Evolutionary conservation across 2,888 invertebrate genomes (phyloP), one percentile per base, ranked within the genome.

Genomic region (Anorthoa munda): DNA sequence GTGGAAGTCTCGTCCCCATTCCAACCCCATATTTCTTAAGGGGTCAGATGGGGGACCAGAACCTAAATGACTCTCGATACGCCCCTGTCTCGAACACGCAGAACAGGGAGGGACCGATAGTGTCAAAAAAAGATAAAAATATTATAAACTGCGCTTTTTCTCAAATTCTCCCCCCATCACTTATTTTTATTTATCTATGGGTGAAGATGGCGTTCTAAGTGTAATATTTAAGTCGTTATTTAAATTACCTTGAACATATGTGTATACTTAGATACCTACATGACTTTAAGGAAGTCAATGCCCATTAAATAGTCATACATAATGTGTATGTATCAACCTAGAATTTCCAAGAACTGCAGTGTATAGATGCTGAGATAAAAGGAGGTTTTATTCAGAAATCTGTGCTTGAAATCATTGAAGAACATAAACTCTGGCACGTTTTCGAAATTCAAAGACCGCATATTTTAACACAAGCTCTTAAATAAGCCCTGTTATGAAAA

Each of bases 91-190:
- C 91, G 68, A 90, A 89, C 95, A 94, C 91, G 91, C 93, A 86
- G 89, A 90, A 87, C 87, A 90, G 92, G 93, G 94, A 92, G 95
- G 94, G 92, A 82, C 91, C 90, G 96, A 96, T 96, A 96, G 94
- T 95, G 96, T 96, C 96, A 96, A 93, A 95, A 95, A 94, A 96
- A 96, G 96, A 96, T 96, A 96, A 96, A 95, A 95, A 93, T 94
- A 94, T 94, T 94, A 96, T 96, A 93, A 94, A 96, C 94, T 92
- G 94, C 94, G 87, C 88, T 92, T 94, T 92, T 93, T 90, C 88
- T 72, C 72, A 79, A 84, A 82, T 85, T 85, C 84, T 74, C 87
- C 86, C 84, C 66, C 86, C 81, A 85, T 86, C 72, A 86, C 84
- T 88, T 86, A 88, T 89, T 87, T 90, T 87, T 89, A 87, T 86